Conservation (phyloP, 2,888 invertebrate species). For the Cyaniris semiargus region DNA sequence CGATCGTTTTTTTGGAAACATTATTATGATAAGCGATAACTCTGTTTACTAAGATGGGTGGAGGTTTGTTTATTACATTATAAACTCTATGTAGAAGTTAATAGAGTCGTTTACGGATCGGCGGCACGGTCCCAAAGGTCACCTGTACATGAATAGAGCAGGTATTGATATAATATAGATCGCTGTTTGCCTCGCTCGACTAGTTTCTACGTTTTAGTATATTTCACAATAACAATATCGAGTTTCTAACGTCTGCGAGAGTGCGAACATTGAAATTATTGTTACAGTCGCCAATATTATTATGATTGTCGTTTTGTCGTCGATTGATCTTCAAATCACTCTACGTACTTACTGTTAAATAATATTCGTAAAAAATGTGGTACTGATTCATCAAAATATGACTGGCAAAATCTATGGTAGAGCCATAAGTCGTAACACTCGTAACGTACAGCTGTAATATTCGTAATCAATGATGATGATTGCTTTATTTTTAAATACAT, state of each 20-base stretch:
- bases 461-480: background rate
- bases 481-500: no score
- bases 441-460: background rate
- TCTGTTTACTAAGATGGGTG: slow-evolving; percentile 8
- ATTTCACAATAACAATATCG: background rate
- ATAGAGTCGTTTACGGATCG: slow-evolving; percentile 12
- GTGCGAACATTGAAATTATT: background rate
- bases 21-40: slow-evolving; percentile 19
- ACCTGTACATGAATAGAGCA: slow-evolving; percentile 28
- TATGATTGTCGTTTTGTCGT: background rate
- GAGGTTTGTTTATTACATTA: background rate
- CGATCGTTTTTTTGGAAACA: slow-evolving; percentile 18
- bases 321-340: background rate
- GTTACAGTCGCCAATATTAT: background rate
- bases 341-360: background rate
- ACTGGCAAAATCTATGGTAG: background rate
- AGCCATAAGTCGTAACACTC: background rate
- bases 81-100: background rate
- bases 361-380: background rate
- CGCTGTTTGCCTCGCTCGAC: slow-evolving; percentile 14
- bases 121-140: slow-evolving; percentile 22
- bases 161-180: slow-evolving; percentile 31
- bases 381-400: background rate
- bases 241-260: background rate
- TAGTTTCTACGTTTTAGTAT: slow-evolving; percentile 21